Base-by-base conservation (phyloP, 1,140 invertebrate species). In the Neodiprion lecontei region DNA sequence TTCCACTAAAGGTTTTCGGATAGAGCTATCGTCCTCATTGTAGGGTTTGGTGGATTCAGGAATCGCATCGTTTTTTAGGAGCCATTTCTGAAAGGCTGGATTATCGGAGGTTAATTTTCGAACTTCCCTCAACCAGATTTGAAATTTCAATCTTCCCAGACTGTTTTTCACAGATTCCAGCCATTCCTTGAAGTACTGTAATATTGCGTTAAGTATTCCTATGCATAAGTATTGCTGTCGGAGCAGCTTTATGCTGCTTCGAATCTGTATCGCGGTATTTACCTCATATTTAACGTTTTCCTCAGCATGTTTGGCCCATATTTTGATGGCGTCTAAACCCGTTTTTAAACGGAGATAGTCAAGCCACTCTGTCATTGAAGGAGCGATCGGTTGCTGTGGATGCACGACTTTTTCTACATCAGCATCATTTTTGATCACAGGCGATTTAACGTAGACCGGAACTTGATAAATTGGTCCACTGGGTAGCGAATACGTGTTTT, bases 181-280 rank as follows among this genome's bases (percentile, higher is more conserved):
- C 82, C 83, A 85, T 10, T 82, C 73, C 11, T 49, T 70, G 74
- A 85, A 84, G 76, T 77, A 78, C 82, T 84, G 47, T 14, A 76
- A 79, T 69, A 69, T 61, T 66, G 12, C 40, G 7, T 14, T 7
- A 17, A 5, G 11, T 47, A 40, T 21, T 17, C 4, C 68, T 69
- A 21, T 71, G 47, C n/a, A 14, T 5, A 9, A 72, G 23, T 75
- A 21, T 28, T 9, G 61, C 40, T 75, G 72, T 70, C 61, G 14
- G 12, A 53, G 69, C 17, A 73, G 47, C 69, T 17, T 69, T 68
- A n/a, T n/a, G 48, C 23, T 10, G 28, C 23, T 14, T 11, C 11
- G 21, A 28, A 12, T 5, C 14, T 12, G 9, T 69, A 5, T n/a
- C 12, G 0, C 1, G 17, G 67, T 21, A 69, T 68, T 70, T 74